A percentile compares a stretch with the other conserved stretches of the same genome.
phyloP scores from a whole-genome alignment of 2,888 invertebrate species.

The Physocephala rufipes region DNA sequence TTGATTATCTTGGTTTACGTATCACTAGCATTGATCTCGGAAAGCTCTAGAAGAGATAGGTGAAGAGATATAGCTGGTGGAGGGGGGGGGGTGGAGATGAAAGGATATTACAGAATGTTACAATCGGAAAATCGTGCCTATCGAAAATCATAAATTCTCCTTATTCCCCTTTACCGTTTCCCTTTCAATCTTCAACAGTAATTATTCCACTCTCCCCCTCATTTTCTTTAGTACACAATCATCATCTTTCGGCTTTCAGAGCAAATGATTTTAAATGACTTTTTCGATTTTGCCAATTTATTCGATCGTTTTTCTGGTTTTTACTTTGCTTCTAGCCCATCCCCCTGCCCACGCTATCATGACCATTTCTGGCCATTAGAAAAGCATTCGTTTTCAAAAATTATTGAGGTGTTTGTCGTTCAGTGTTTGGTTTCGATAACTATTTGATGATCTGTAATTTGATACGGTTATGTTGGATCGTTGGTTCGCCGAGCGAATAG shows the following conservation, averaged over 20 bases:
- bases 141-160: background rate
- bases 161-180: background rate
- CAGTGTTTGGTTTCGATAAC: slow-evolving; percentile 27
- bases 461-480: slow-evolving; percentile 19
- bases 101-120: no score
- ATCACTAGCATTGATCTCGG: no score
- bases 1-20: no score
- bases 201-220: no score
- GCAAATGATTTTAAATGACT: no score
- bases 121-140: slow-evolving; percentile 13
- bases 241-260: no score
- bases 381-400: slow-evolving; percentile 1
- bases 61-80: no score
- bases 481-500: no score
- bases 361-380: slow-evolving; percentile 2
- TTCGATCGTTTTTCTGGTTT: no score
- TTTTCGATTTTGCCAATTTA: background rate
- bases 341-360: background rate
- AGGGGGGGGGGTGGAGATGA: no score
- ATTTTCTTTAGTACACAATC: no score
- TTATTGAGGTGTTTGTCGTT: slow-evolving; percentile 25
- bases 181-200: background rate
- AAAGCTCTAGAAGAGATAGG: no score
- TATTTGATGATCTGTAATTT: slow-evolving; percentile 27
- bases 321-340: background rate